A percentile compares a stretch with the other conserved stretches of the same genome.
Evolutionary conservation across 2,888 invertebrate species (phyloP).

Genomic region (Cheilosia soror): DNA sequence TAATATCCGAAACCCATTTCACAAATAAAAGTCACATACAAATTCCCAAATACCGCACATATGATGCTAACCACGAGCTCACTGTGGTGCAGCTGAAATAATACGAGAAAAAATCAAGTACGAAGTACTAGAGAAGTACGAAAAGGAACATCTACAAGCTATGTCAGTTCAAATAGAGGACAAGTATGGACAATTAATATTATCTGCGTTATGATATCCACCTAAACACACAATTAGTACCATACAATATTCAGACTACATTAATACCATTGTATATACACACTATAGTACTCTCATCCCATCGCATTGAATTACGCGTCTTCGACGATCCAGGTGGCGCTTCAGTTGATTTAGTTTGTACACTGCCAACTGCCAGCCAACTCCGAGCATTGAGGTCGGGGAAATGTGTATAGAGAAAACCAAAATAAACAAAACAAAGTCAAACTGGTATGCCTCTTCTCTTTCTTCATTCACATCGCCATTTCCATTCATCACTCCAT

Average conservation of each 20-base stretch:
- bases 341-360: too few relatives aligned
- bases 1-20: slow-evolving; percentile 10
- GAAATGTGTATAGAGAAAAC: too few relatives aligned
- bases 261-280: too few relatives aligned
- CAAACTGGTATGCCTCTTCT: too few relatives aligned
- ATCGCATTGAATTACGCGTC: too few relatives aligned
- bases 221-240: slow-evolving; percentile 7
- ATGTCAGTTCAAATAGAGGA: slow-evolving; percentile 18
- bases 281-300: too few relatives aligned
- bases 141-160: slow-evolving; percentile 5
- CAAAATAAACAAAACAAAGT: too few relatives aligned
- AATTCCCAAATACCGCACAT: not conserved
- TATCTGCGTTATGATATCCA: slow-evolving; percentile 37
- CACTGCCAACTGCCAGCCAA: too few relatives aligned
- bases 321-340: too few relatives aligned
- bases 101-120: not conserved
- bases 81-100: not conserved
- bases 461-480: too few relatives aligned
- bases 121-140: not conserved
- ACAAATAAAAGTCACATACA: not conserved
- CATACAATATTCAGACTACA: not conserved
- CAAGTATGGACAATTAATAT: not conserved
- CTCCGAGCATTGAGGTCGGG: too few relatives aligned
- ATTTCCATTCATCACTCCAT: too few relatives aligned
- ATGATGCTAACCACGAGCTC: not conserved